Percentiles rank a stretch among this genome's conserved stretches.
Evolutionary conservation across 2,888 invertebrate genomes (phyloP).

Genomic region (Furcula furcula): DNA sequence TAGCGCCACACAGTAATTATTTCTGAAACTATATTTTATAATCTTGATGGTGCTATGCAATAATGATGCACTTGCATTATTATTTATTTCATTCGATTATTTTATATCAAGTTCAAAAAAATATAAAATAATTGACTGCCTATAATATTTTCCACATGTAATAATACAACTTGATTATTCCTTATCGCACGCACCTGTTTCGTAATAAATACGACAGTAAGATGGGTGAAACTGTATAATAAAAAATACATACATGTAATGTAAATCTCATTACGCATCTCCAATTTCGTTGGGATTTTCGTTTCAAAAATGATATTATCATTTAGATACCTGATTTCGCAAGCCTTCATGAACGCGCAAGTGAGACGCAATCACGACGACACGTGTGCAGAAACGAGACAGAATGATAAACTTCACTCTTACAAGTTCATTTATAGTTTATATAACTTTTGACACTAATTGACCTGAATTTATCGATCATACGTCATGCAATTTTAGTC

Average conservation of each 20-base stretch:
- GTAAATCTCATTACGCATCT: conserved; percentile 21
- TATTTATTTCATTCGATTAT: no score
- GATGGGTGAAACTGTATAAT: no score
- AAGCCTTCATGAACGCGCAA: conserved; percentile 57
- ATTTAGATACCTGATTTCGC: conserved; percentile 60
- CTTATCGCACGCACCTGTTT: no score
- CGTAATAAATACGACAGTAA: no score
- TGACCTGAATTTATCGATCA: conserved; percentile 18
- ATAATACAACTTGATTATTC: no score
- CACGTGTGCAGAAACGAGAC: conserved; percentile 42
- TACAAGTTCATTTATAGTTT: conserved; percentile 38
- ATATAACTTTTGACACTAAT: conserved; percentile 24
- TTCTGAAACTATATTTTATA: conserved; percentile 11
- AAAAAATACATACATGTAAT: conserved; percentile 10
- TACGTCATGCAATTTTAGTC: conserved; percentile 15
- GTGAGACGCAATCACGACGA: conserved; percentile 46
- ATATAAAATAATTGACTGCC: no score
- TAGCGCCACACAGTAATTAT: conserved; percentile 18
- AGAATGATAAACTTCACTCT: conserved; percentile 38
- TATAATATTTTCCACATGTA: no score
- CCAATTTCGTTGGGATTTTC: conserved; percentile 21
- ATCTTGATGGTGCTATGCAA: not conserved
- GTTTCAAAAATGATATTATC: conserved; percentile 27
- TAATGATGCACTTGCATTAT: no score
- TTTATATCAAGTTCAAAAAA: no score